These are phyloP conservation scores for Amyelois transitella DNA, from an alignment of 1,140 invertebrate genomes.

Conservation along the genomic window DNA sequence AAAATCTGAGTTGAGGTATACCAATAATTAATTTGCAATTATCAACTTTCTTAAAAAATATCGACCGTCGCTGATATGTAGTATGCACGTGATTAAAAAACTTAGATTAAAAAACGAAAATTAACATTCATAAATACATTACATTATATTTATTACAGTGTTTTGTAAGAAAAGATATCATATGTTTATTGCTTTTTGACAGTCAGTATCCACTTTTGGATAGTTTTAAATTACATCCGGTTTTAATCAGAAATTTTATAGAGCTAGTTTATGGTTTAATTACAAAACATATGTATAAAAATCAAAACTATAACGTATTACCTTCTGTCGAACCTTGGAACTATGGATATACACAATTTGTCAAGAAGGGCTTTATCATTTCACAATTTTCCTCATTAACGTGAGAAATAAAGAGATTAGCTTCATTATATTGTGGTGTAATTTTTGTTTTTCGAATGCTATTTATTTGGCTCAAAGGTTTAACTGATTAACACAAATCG, in stretches of 20 bases:
- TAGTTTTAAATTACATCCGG: neutral
- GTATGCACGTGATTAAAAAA: too few relatives aligned
- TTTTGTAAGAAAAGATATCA: neutral
- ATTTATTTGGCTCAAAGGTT: neutral
- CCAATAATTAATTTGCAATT: too few relatives aligned
- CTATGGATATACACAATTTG: neutral
- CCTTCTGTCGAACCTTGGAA: neutral
- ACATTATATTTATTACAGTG: neutral
- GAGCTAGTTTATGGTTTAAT: neutral
- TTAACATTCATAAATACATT: too few relatives aligned
- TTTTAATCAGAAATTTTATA: neutral
- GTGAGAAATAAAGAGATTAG: constrained; percentile 2
- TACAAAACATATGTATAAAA: neutral
- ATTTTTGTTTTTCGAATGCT: neutral
- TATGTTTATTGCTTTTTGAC: neutral
- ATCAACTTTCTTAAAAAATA: too few relatives aligned
- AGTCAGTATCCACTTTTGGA: neutral
- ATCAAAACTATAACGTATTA: too few relatives aligned
- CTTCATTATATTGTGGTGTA: neutral
- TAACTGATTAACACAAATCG: neutral
- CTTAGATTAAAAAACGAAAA: too few relatives aligned
- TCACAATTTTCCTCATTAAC: constrained; percentile 7
- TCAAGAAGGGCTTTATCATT: constrained; percentile 4
- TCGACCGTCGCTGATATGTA: too few relatives aligned
- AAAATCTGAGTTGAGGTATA: too few relatives aligned